These are phyloP conservation scores for Nibea coibor DNA, from an alignment of 2,113 vertebrate species.

Conservation along the genomic window DNA sequence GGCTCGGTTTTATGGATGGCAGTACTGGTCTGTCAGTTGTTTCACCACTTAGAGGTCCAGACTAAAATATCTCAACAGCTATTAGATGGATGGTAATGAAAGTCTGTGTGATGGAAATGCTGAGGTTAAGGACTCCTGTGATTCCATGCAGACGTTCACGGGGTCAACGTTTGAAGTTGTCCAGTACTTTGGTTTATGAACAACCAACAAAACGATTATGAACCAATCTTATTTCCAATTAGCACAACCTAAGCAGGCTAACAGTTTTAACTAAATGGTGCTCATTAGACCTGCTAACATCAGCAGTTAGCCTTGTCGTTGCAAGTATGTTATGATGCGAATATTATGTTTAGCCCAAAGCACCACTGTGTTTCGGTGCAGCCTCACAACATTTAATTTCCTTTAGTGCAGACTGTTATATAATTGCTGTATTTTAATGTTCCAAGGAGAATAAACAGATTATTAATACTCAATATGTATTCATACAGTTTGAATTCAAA, in stretches of 20 bases:
- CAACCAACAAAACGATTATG: background rate
- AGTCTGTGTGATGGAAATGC: background rate
- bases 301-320: background rate
- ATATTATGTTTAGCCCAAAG: background rate
- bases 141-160: no score
- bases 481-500: background rate
- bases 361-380: background rate
- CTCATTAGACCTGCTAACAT: background rate
- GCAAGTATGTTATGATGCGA: no score
- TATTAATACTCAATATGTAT: background rate
- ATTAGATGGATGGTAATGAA: background rate
- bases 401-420: background rate
- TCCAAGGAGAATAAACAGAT: no score
- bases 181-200: background rate
- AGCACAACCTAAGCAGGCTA: background rate
- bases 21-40: background rate
- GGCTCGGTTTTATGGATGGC: background rate
- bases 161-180: background rate
- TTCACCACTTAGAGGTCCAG: background rate
- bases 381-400: background rate
- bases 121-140: background rate
- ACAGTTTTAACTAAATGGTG: background rate
- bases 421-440: background rate
- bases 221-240: background rate
- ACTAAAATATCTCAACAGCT: background rate